phyloP scores from a whole-genome alignment of 2,797 vertebrate genomes.

The Allobates femoralis region DNA sequence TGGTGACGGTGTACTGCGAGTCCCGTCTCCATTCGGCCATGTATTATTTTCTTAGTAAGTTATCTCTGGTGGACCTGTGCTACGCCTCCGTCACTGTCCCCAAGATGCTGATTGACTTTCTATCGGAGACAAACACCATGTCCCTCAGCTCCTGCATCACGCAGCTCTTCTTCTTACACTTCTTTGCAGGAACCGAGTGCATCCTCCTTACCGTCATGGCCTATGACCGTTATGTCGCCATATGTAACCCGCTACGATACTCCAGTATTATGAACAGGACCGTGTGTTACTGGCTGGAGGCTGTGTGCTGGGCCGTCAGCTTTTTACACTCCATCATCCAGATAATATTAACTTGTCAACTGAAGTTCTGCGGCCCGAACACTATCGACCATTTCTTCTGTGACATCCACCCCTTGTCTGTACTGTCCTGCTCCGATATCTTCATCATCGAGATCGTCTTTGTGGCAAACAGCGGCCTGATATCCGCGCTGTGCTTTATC shows the following conservation, averaged over 20 bases:
- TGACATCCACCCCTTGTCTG: slow-evolving; percentile 70
- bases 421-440: slow-evolving; percentile 69
- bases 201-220: slow-evolving; percentile 73
- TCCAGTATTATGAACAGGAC: slow-evolving; percentile 64
- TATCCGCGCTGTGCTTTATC: slow-evolving; percentile 65
- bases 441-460: slow-evolving; percentile 70
- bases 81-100: slow-evolving; percentile 71
- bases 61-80: slow-evolving; percentile 72
- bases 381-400: slow-evolving; percentile 72
- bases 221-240: slow-evolving; percentile 70
- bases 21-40: slow-evolving; percentile 68
- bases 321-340: slow-evolving; percentile 70
- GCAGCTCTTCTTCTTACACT: slow-evolving; percentile 71
- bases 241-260: slow-evolving; percentile 69
- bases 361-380: slow-evolving; percentile 72
- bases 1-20: slow-evolving; percentile 63
- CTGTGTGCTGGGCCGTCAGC: slow-evolving; percentile 67
- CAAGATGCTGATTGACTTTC: slow-evolving; percentile 69
- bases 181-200: slow-evolving; percentile 71
- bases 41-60: slow-evolving; percentile 73
- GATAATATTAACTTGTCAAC: slow-evolving; percentile 65
- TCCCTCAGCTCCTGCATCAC: slow-evolving; percentile 67
- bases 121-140: slow-evolving; percentile 67
- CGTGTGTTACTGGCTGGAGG: slow-evolving; percentile 65
- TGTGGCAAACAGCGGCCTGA: slow-evolving; percentile 66